Evolutionary conservation across 2,797 vertebrate species (phyloP), one percentile per base, ranked within the genome.

Genomic region (Myotis daubentonii): DNA sequence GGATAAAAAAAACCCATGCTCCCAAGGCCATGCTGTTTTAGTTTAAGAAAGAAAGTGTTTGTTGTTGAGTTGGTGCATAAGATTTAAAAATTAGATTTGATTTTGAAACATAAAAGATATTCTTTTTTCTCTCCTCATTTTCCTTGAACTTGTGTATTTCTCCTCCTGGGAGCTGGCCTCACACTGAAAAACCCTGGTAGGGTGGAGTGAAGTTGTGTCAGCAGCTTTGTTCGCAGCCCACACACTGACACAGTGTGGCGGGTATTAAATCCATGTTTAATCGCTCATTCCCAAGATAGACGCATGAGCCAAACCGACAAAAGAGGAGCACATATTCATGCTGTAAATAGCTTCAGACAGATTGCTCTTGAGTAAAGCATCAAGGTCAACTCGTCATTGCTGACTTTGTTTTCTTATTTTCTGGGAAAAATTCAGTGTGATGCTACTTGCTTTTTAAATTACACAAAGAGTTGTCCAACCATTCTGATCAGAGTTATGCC

Each of bases 401-500:
- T 86, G 76, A 87, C 62, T 95, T 89, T 57, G 80, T 93, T 89
- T 93, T 95, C 83, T 47, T 85, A 16, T 91, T 95, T 97, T 89
- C 91, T 33, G 41, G 44, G 79, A 55, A 91, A 95, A 82, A 51
- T 47, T 95, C 87, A 53, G 55, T 74, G 36, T 66, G 44, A 75
- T 68, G 44, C 49, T 85, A 92, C 87, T 84, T 91, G 80, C 41
- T 91, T 81, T 82, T 53, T 78, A 93, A 96, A 75, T 87, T 87
- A 65, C 57, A 66, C 81, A 84, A 72, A 70, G 19, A 49, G 16
- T 30, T 68, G 49, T 36, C 36, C 17, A 30, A 49, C 28, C 78
- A 65, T 38, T 66, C 28, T 87, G 44, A 84, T 72, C n/a, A 62
- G 53, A 89, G 51, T 41, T 62, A 6, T 66, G 60, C 36, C 76